Evolutionary conservation across 2,797 vertebrate genomes (phyloP), one percentile per base, ranked within the genome.

Genomic region (Holocentrus rufus): DNA sequence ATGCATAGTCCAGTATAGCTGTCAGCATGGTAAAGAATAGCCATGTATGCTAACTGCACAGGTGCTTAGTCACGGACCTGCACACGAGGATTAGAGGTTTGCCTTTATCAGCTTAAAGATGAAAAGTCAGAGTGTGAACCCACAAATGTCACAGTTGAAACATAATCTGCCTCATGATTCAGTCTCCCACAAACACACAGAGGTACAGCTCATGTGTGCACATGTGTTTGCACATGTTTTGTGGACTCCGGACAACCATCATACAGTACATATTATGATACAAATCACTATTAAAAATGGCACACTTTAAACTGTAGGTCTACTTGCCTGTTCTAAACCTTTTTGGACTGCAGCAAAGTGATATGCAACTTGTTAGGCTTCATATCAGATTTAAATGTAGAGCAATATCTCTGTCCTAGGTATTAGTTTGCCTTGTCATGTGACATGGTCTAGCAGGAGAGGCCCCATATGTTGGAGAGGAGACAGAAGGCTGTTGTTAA

Each of bases 401-500:
- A 83, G 64, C 62, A 13, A 39, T 9, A 34, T 39, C 47, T 64
- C 31, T 66, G 46, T 20, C n/a, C 30, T 0, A 0, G 36, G 78
- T 52, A 83, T 89, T 85, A 78, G 64, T 81, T 69, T 44, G 22
- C 50, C 47, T 5, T 42, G 73, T 89, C 82, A 83, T 49, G 77
- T 90, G 84, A 77, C 65, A 6, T 0, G 1, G 10, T 53, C 77
- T n/a, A 14, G 23, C 67, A 57, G 22, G 23, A 27, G 2, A 77
- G 31, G 56, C 77, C 65, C 13, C 69, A 80, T 70, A 70, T 34
- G 42, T 62, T 57, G 44, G 23, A 67, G 30, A 64, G 58, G 74
- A 31, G 80, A 82, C 85, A 88, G 83, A 79, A 56, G 83, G 83
- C 65, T 55, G 67, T 14, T 58, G 76, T 78, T 92, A 90, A 91